Percentiles rank a stretch among this genome's conserved stretches.
phyloP scores from a whole-genome alignment of 1,140 invertebrate species.

The Bombus huntii region DNA sequence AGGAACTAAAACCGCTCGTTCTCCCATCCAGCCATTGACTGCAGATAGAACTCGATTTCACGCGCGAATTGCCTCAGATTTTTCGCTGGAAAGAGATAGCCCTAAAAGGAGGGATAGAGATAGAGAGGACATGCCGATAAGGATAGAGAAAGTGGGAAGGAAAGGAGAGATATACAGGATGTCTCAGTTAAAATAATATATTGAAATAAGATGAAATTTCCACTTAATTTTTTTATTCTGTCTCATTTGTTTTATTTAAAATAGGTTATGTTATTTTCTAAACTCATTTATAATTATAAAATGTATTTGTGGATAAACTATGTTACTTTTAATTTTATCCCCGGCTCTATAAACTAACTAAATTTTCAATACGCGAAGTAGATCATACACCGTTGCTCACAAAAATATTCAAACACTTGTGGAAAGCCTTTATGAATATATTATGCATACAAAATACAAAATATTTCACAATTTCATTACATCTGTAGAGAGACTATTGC shows the following conservation, averaged over 20 bases:
- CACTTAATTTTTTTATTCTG: not conserved
- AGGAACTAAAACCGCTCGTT: slow-evolving; percentile 20
- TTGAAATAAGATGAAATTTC: not conserved
- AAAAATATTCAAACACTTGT: no score
- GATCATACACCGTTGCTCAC: no score
- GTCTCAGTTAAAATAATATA: not conserved
- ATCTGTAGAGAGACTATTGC: no score
- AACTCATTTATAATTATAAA: no score
- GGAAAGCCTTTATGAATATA: no score
- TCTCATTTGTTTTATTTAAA: not conserved
- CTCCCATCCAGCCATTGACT: not conserved
- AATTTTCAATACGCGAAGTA: no score
- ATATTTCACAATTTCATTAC: no score
- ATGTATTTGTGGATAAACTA: no score
- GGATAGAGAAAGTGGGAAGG: not conserved
- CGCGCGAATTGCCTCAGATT: slow-evolving; percentile 36
- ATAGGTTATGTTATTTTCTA: no score
- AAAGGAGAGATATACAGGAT: not conserved
- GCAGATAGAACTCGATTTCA: slow-evolving; percentile 30
- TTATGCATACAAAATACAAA: no score
- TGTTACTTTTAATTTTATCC: no score
- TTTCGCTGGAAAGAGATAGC: slow-evolving; percentile 36
- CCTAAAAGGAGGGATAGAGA: not conserved
- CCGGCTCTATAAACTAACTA: no score
- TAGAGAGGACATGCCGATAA: not conserved